A percentile compares a stretch with the other conserved stretches of the same genome.
Conservation (phyloP, 2,888 invertebrate genomes). For the Metalampra italica region DNA sequence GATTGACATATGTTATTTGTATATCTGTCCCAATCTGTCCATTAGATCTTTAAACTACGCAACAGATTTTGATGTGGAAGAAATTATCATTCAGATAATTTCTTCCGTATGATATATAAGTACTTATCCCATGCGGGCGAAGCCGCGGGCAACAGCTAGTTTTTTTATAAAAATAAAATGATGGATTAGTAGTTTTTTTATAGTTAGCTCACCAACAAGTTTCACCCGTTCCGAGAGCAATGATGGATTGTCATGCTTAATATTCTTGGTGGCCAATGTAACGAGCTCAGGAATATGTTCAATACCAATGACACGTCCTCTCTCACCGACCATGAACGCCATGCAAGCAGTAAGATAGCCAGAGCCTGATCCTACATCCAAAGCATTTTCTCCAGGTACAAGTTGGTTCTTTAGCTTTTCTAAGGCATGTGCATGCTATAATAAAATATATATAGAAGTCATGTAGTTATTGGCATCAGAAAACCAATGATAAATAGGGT, state of each 20-base stretch:
- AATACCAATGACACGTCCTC: constrained; percentile 87
- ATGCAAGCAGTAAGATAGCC: constrained; percentile 96
- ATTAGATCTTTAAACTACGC: too few species aligned
- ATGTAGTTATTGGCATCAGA: not conserved
- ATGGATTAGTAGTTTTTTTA: too few species aligned
- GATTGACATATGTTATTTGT: too few species aligned
- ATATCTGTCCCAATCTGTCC: too few species aligned
- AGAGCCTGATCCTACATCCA: constrained; percentile 96
- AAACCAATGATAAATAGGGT: too few species aligned
- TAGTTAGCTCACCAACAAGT: constrained; percentile 80
- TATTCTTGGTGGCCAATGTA: constrained; percentile 85
- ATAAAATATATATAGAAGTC: constrained; percentile 10
- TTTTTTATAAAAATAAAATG: too few species aligned
- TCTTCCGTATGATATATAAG: too few species aligned
- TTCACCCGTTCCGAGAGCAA: constrained; percentile 84
- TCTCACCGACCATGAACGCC: constrained; percentile 88
- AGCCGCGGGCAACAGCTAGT: too few species aligned
- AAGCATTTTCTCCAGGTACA: constrained; percentile 84
- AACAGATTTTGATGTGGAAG: too few species aligned
- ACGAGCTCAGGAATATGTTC: constrained; percentile 94
- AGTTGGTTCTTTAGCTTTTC: constrained; percentile 90
- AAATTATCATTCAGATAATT: too few species aligned
- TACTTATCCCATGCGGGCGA: too few species aligned
- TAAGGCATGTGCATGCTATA: constrained; percentile 93
- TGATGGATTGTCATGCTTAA: constrained; percentile 84